Evolutionary conservation across 2,888 invertebrate species (phyloP).

Genomic region (Standfussiana lucernea): DNA sequence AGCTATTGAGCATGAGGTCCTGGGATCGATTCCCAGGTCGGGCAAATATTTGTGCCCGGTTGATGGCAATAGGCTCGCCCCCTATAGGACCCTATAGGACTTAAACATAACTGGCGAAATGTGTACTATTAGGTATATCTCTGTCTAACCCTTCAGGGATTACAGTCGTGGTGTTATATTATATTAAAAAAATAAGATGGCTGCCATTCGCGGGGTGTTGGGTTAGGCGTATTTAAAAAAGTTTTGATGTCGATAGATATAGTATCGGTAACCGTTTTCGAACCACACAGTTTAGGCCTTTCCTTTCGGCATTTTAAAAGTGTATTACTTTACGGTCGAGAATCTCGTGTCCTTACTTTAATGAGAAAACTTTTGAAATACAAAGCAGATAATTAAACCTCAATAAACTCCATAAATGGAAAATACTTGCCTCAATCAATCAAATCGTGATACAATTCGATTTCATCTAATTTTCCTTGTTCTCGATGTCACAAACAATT

Average conservation of each 20-base stretch:
- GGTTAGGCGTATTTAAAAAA: too few species aligned
- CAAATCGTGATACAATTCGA: constrained; percentile 27
- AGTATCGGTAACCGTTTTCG: too few species aligned
- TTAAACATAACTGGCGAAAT: not conserved
- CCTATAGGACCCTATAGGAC: not conserved
- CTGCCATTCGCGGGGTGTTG: too few species aligned
- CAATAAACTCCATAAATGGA: not conserved
- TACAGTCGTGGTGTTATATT: not conserved
- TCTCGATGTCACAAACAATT: constrained; percentile 35
- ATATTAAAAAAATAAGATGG: too few species aligned
- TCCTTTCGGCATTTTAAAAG: not conserved
- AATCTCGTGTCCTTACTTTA: not conserved
- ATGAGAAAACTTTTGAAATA: not conserved
- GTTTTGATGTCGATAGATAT: too few species aligned
- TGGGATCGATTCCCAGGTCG: not conserved
- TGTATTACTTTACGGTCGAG: not conserved
- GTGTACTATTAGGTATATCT: not conserved
- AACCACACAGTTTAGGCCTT: not conserved
- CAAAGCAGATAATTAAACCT: not conserved
- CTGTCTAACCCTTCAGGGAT: not conserved
- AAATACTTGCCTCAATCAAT: constrained; percentile 31
- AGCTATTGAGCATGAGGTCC: not conserved
- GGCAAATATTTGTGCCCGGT: not conserved
- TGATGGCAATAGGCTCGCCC: not conserved
- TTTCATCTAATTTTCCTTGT: constrained; percentile 24